These are phyloP conservation scores for Salmo trutta DNA, from an alignment of 2,797 vertebrate species.

Conservation along the genomic window DNA sequence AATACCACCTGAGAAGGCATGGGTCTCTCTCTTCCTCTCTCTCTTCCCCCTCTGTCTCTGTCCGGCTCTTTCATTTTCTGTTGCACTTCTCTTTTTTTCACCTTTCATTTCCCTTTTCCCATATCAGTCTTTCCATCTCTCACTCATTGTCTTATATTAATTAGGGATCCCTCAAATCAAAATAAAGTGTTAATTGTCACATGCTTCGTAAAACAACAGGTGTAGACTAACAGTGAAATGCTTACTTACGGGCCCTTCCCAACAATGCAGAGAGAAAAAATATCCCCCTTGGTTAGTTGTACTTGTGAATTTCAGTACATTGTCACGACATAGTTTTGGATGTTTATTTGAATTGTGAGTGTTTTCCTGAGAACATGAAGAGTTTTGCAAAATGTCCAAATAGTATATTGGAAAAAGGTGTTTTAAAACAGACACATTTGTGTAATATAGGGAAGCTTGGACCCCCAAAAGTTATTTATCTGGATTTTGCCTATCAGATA, in stretches of 20 bases:
- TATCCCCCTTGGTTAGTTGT: background rate
- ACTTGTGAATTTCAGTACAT: background rate
- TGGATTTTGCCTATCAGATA: background rate
- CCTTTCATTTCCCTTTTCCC: background rate
- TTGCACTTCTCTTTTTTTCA: conserved; percentile 2
- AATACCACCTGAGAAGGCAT: conserved; percentile 39
- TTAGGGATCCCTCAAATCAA: background rate
- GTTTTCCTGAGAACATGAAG: background rate
- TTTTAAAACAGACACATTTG: conserved; percentile 23
- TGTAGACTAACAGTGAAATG: too few relatives aligned
- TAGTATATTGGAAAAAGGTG: conserved; percentile 4
- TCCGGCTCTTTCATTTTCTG: background rate
- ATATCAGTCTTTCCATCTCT: conserved; percentile 2
- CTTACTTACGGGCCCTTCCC: too few relatives aligned
- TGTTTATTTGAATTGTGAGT: conserved; percentile 18
- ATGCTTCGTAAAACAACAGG: too few relatives aligned
- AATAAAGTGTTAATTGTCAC: too few relatives aligned
- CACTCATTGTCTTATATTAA: background rate
- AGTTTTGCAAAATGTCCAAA: conserved; percentile 33
- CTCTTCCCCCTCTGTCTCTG: background rate
- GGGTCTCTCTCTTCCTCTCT: conserved; percentile 13
- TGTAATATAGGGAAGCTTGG: conserved; percentile 11
- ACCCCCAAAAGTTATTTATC: background rate
- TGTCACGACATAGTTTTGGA: conserved; percentile 16
- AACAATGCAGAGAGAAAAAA: too few relatives aligned